Percentiles rank a stretch among this genome's conserved stretches.
phyloP scores from a whole-genome alignment of 1,140 invertebrate genomes.

The Macrosteles quadrilineatus region DNA sequence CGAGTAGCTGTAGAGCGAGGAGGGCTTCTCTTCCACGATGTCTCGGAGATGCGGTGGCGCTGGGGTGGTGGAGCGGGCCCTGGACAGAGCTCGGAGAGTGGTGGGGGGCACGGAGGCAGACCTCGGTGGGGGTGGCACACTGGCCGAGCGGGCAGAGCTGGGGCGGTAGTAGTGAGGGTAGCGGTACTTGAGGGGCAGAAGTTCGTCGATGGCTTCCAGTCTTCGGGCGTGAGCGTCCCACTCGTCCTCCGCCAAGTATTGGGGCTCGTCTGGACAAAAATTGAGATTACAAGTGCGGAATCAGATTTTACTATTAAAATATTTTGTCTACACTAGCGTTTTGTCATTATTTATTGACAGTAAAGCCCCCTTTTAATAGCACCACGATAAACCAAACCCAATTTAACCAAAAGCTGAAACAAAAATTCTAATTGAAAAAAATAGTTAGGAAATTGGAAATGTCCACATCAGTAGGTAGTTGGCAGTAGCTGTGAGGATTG shows the following conservation, averaged over 20 bases:
- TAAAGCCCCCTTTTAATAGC: too few species aligned
- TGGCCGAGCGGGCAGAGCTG: background rate
- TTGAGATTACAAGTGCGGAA: too few species aligned
- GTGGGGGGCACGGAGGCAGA: background rate
- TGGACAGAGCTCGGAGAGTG: background rate
- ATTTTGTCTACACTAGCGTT: too few species aligned
- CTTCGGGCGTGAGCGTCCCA: background rate
- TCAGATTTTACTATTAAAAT: too few species aligned
- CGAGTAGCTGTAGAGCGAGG: background rate
- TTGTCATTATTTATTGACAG: too few species aligned
- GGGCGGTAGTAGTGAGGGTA: conserved; percentile 10
- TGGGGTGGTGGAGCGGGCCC: background rate
- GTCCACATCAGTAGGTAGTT: too few species aligned
- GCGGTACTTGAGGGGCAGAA: background rate
- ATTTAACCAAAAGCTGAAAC: too few species aligned
- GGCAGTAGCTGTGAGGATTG: too few species aligned
- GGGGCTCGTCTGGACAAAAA: background rate
- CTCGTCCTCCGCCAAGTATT: background rate
- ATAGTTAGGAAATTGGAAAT: too few species aligned
- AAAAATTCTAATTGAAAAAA: too few species aligned
- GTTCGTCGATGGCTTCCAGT: background rate
- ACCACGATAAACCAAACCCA: too few species aligned
- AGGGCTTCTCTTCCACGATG: conserved; percentile 3
- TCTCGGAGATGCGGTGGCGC: background rate
- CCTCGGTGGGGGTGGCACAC: background rate